A percentile compares a stretch with the other conserved stretches of the same genome.
phyloP scores from a whole-genome alignment of 2,113 vertebrate genomes.

The Coracopsis vasa region DNA sequence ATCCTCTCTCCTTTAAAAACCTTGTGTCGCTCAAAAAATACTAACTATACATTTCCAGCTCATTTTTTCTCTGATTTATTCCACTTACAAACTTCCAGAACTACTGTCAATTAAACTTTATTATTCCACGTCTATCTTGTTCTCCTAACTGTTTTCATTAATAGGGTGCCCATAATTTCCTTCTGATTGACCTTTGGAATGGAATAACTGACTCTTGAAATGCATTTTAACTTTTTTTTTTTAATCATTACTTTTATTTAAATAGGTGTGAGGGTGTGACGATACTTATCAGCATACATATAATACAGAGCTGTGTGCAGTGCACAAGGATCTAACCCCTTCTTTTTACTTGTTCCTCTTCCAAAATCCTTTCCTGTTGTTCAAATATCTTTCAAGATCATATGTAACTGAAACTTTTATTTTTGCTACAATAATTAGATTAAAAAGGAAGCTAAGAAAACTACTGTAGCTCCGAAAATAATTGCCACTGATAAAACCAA shows the following conservation, averaged over 20 bases:
- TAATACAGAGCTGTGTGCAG: background rate
- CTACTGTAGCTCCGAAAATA: constrained; percentile 12
- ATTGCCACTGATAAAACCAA: constrained; percentile 36
- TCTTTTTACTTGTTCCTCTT: background rate
- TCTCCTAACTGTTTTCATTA: background rate
- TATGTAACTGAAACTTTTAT: constrained; percentile 28
- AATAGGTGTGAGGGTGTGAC: background rate
- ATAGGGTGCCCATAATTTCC: background rate
- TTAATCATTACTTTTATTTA: background rate
- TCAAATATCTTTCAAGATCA: background rate
- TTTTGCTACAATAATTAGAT: constrained; percentile 50
- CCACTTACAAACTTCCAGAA: background rate
- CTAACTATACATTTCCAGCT: constrained; percentile 23
- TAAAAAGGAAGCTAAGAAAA: constrained; percentile 67
- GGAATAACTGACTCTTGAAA: constrained; percentile 3
- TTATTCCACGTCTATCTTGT: background rate
- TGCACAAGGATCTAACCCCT: background rate
- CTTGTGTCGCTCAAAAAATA: background rate
- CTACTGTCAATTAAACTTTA: background rate
- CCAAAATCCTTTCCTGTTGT: background rate
- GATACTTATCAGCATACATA: background rate
- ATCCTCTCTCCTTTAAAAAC: background rate
- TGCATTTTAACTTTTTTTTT: background rate
- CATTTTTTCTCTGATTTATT: background rate
- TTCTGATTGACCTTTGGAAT: constrained; percentile 3